phyloP scores from a whole-genome alignment of 2,888 invertebrate genomes.

The Philonicus albiceps region DNA sequence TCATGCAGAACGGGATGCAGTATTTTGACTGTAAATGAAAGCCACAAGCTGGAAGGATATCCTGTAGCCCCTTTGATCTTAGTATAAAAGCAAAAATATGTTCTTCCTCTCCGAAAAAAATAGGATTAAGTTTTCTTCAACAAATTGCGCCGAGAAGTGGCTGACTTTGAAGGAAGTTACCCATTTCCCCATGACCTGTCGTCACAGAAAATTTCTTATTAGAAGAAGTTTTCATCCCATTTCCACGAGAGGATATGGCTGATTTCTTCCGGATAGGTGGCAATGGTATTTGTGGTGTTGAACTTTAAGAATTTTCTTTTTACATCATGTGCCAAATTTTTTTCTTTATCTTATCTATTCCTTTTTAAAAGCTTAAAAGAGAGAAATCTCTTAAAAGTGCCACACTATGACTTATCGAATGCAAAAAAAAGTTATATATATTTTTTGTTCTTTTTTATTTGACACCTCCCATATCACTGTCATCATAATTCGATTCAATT shows the following conservation, averaged over 20 bases:
- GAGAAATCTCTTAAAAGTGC: not conserved
- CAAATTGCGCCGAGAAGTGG: not conserved
- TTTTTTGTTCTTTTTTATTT: not conserved
- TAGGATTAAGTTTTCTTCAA: not conserved
- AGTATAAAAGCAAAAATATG: not conserved
- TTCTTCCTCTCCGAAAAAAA: not conserved
- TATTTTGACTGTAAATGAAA: not conserved
- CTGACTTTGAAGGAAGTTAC: not conserved
- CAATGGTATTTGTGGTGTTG: not conserved
- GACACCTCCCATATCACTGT: not conserved
- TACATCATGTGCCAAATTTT: not conserved
- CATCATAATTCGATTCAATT: not conserved
- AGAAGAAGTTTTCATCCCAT: not conserved
- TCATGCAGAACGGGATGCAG: not conserved
- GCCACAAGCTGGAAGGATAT: not conserved
- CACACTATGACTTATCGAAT: not conserved
- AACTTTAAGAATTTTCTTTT: not conserved
- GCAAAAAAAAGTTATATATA: not conserved
- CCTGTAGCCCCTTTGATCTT: not conserved
- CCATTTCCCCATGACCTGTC: not conserved
- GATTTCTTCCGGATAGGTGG: not conserved
- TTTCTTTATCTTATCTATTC: not conserved
- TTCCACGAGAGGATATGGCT: not conserved
- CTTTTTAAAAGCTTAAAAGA: not conserved
- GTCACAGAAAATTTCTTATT: not conserved